A percentile compares a stretch with the other conserved stretches of the same genome.
Conservation (phyloP, 2,888 invertebrate species). For the Heteromyza rotundicornis region DNA sequence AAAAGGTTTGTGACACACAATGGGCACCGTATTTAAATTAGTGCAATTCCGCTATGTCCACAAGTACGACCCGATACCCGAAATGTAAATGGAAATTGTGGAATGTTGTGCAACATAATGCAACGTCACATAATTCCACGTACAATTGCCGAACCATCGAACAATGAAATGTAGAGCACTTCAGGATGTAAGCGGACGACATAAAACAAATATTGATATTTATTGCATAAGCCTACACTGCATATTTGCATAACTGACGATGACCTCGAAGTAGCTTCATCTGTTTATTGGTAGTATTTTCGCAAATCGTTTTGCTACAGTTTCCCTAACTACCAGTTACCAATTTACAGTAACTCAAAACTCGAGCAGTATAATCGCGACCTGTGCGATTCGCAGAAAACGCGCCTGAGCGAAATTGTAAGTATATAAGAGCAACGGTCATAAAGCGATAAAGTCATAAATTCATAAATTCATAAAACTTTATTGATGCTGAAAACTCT, state of each 20-base stretch:
- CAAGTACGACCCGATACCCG: neutral
- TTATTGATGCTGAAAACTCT: conserved; percentile 33
- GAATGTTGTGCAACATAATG: conserved; percentile 3
- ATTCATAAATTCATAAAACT: conserved; percentile 42
- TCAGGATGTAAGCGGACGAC: conserved; percentile 20
- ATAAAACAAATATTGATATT: conserved; percentile 37
- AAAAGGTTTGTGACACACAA: too few species aligned
- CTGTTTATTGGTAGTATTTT: neutral
- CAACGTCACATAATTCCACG: neutral
- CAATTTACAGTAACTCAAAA: conserved; percentile 39
- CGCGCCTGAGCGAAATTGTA: conserved; percentile 25
- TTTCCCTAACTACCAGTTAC: conserved; percentile 48
- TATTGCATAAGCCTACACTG: conserved; percentile 45
- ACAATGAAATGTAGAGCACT: conserved; percentile 1
- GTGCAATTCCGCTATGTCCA: neutral
- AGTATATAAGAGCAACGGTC: conserved; percentile 41
- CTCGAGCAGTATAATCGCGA: conserved; percentile 40
- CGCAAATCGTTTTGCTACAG: conserved; percentile 37
- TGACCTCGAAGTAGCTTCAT: neutral
- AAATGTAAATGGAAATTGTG: neutral
- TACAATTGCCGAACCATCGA: neutral
- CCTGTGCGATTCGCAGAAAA: neutral
- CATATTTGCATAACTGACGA: neutral
- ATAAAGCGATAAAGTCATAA: conserved; percentile 52
- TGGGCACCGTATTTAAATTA: neutral